Evolutionary conservation across 2,797 vertebrate genomes (phyloP).

Genomic region (Momotus momota): DNA sequence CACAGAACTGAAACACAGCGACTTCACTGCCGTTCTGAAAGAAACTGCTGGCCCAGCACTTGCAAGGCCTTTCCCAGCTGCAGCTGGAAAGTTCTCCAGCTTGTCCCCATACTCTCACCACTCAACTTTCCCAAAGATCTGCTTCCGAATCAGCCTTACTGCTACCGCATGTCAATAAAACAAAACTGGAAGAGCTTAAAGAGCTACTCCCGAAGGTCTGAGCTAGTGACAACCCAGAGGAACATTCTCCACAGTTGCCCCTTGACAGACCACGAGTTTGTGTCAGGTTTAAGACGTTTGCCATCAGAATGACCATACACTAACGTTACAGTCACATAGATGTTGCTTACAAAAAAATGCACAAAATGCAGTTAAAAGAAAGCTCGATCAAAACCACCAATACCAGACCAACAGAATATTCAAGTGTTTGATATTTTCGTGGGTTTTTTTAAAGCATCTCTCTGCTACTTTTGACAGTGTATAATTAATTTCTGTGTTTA

Average conservation of each 20-base stretch:
- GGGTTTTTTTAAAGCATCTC: neutral
- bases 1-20: accelerated
- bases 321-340: neutral
- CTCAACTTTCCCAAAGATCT: neutral
- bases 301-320: accelerated
- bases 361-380: neutral
- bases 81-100: neutral
- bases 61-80: neutral
- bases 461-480: neutral
- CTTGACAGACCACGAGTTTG: neutral
- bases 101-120: accelerated
- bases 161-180: neutral
- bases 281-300: accelerated
- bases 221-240: neutral
- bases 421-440: neutral
- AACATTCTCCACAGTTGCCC: neutral
- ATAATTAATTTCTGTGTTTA: neutral
- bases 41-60: neutral
- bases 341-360: accelerated
- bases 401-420: neutral
- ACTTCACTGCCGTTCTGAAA: neutral
- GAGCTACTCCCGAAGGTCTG: neutral
- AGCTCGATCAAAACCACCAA: neutral
- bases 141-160: neutral
- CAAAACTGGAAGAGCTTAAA: neutral